Evolutionary conservation across 2,113 vertebrate species (phyloP).

Genomic region (Apodemus speciosus): DNA sequence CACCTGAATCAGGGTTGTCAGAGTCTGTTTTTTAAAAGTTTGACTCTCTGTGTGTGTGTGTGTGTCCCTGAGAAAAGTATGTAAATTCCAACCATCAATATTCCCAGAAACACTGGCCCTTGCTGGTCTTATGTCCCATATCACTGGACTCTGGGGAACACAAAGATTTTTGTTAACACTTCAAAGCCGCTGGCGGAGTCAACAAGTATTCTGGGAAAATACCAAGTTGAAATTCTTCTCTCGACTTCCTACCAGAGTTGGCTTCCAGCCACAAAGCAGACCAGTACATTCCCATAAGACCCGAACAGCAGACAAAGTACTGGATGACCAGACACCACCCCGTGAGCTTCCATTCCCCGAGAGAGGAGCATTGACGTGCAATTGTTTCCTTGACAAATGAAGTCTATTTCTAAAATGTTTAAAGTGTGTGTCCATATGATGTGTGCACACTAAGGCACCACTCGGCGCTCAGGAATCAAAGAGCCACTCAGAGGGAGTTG

Average conservation of each 20-base stretch:
- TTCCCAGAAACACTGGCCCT: slow-evolving; percentile 62
- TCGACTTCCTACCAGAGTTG: slow-evolving; percentile 14
- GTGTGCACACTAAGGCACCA: not conserved
- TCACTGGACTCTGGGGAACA: slow-evolving; percentile 51
- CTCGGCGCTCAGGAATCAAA: not conserved
- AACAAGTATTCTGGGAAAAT: slow-evolving; percentile 66
- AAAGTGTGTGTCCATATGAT: not conserved
- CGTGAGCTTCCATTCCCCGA: not conserved
- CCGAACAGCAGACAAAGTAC: not conserved
- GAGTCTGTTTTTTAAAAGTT: slow-evolving; percentile 25
- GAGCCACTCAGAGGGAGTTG: not conserved
- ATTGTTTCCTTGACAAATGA: not conserved
- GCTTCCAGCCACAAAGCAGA: not conserved
- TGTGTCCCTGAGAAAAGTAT: slow-evolving; percentile 65
- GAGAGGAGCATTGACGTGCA: too few relatives aligned
- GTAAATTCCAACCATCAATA: slow-evolving; percentile 26
- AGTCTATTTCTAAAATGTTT: not conserved
- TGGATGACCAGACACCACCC: not conserved
- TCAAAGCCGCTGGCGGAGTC: slow-evolving; percentile 21
- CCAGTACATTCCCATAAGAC: slow-evolving; percentile 28
- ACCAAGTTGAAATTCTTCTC: slow-evolving; percentile 50
- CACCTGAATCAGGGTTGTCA: not conserved
- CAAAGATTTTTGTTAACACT: slow-evolving; percentile 4
- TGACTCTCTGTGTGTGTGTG: not conserved
- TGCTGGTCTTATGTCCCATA: not conserved